Evolutionary conservation across 2,888 invertebrate species (phyloP).

Genomic region (Tillus elongatus): DNA sequence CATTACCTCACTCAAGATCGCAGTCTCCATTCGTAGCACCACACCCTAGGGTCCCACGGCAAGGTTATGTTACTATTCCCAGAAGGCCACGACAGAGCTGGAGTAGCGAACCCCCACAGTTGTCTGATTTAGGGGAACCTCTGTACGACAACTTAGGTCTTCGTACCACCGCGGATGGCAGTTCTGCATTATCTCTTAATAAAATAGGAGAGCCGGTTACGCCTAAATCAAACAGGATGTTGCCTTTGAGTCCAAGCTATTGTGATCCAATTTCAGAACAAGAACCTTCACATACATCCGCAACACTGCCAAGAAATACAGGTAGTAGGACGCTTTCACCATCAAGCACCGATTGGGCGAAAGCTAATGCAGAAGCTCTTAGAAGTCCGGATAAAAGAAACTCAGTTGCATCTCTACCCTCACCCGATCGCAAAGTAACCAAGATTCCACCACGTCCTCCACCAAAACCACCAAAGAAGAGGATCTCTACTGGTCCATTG

Average conservation of each 20-base stretch:
- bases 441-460: constrained; percentile 75
- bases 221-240: constrained; percentile 40
- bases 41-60: constrained; percentile 43
- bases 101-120: constrained; percentile 55
- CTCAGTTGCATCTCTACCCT: constrained; percentile 30
- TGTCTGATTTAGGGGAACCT: constrained; percentile 52
- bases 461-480: constrained; percentile 76
- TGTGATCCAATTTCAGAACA: constrained; percentile 47
- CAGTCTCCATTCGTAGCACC: constrained; percentile 65
- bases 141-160: constrained; percentile 79
- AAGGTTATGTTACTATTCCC: constrained; percentile 78
- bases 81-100: constrained; percentile 75
- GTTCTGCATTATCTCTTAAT: constrained; percentile 67
- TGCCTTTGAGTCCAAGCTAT: constrained; percentile 36
- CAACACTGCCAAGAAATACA: constrained; percentile 36
- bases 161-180: constrained; percentile 80
- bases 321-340: constrained; percentile 25
- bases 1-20: constrained; percentile 68
- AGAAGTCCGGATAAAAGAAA: constrained; percentile 43
- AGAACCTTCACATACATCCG: constrained; percentile 48
- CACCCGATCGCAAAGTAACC: constrained; percentile 19
- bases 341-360: constrained; percentile 38
- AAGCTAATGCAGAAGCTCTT: constrained; percentile 40
- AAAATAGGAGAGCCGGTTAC: constrained; percentile 51
- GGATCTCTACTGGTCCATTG: constrained; percentile 61